These are phyloP conservation scores for Byasa hedistus DNA, from an alignment of 2,888 invertebrate species.

Conservation along the genomic window DNA sequence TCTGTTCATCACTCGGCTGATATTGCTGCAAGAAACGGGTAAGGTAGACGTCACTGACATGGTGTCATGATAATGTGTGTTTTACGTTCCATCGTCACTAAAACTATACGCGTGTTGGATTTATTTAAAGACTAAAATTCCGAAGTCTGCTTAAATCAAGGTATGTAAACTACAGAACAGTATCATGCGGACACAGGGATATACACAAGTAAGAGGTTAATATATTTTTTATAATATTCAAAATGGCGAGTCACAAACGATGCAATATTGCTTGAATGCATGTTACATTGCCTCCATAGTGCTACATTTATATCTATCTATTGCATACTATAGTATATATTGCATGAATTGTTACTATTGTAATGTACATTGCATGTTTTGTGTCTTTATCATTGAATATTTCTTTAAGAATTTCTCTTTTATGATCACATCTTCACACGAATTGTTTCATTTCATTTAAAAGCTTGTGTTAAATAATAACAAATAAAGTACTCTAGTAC, in stretches of 20 bases:
- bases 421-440: constrained; percentile 11
- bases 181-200: background rate
- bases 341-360: constrained; percentile 52
- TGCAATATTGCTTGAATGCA: constrained; percentile 61
- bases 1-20: no score
- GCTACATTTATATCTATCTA: constrained; percentile 44
- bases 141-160: background rate
- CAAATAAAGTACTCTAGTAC: background rate
- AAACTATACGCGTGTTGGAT: no score
- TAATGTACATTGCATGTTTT: constrained; percentile 61
- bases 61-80: no score
- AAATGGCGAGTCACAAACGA: constrained; percentile 60
- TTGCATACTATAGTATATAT: constrained; percentile 47
- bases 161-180: constrained; percentile 23
- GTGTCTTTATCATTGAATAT: constrained; percentile 42
- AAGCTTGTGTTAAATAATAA: constrained; percentile 5
- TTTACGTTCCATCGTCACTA: no score
- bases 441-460: constrained; percentile 7
- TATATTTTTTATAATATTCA: background rate
- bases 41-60: no score
- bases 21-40: no score
- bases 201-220: constrained; percentile 18
- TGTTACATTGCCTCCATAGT: constrained; percentile 42
- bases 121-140: no score
- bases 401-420: background rate